Conservation (phyloP, 2,888 invertebrate genomes). For the Thera obeliscata region DNA sequence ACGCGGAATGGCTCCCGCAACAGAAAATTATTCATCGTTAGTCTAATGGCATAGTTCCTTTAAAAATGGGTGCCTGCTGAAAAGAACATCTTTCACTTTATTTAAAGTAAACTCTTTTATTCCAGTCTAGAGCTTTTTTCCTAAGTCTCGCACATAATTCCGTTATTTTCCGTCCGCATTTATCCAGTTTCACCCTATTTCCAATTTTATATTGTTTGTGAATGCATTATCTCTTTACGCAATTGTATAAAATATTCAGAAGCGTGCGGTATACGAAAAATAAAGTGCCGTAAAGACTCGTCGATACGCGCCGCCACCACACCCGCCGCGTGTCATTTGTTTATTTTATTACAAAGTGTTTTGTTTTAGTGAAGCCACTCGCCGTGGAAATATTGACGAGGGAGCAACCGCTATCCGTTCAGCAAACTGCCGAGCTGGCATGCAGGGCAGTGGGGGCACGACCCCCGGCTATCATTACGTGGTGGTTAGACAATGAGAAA, state of each 20-base stretch:
- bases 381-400: slow-evolving; percentile 91
- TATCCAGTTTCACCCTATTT: slow-evolving; percentile 25
- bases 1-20: slow-evolving; percentile 37
- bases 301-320: slow-evolving; percentile 25
- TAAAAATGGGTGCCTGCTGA: slow-evolving; percentile 21
- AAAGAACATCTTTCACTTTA: slow-evolving; percentile 9
- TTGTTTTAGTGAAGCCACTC: slow-evolving; percentile 90
- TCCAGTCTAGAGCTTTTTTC: slow-evolving; percentile 2
- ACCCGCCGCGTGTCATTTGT: slow-evolving; percentile 14
- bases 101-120: background rate
- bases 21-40: slow-evolving; percentile 57
- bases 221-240: slow-evolving; percentile 28
- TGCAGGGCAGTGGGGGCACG: slow-evolving; percentile 93
- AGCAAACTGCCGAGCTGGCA: slow-evolving; percentile 91
- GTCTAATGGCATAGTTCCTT: slow-evolving; percentile 33
- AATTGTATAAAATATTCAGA: slow-evolving; percentile 29
- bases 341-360: slow-evolving; percentile 32
- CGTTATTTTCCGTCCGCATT: slow-evolving; percentile 13
- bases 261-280: slow-evolving; percentile 26
- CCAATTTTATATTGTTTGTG: slow-evolving; percentile 22
- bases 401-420: slow-evolving; percentile 93
- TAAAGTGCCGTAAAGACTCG: slow-evolving; percentile 27
- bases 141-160: slow-evolving; percentile 5
- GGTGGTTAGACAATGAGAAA: slow-evolving; percentile 92
- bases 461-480: slow-evolving; percentile 93